Conservation (phyloP, 2,888 invertebrate genomes). For the Aspidapion aeneum region DNA sequence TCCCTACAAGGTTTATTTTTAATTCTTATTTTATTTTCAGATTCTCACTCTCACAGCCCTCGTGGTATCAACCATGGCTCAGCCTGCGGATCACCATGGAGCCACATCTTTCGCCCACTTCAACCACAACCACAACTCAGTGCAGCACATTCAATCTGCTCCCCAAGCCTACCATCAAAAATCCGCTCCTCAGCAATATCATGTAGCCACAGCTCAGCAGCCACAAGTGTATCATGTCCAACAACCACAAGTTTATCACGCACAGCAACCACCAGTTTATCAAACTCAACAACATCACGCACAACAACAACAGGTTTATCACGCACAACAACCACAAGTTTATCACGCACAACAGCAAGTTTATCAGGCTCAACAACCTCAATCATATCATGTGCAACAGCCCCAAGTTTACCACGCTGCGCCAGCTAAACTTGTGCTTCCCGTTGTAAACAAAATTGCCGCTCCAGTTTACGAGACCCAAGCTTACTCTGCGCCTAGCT, state of each 20-base stretch:
- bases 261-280: background rate
- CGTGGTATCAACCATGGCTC: constrained; percentile 42
- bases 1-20: no score
- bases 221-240: background rate
- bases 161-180: background rate
- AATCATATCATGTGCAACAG: no score
- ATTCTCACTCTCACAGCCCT: constrained; percentile 39
- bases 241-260: background rate
- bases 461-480: constrained; percentile 13
- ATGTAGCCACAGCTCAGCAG: background rate
- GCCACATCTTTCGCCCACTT: constrained; percentile 27
- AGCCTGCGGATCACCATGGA: constrained; percentile 6
- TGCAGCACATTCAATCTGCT: constrained; percentile 20
- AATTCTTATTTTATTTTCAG: constrained; percentile 25
- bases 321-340: background rate
- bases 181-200: background rate
- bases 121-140: constrained; percentile 24
- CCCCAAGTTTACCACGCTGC: no score
- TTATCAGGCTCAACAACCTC: no score
- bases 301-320: background rate
- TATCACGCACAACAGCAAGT: background rate
- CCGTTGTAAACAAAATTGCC: no score
- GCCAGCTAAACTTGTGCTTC: no score
- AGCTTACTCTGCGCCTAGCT: background rate
- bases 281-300: background rate